Percentiles rank a stretch among this genome's conserved stretches.
Conservation (phyloP, 1,140 invertebrate genomes). For the Bombus affinis region DNA sequence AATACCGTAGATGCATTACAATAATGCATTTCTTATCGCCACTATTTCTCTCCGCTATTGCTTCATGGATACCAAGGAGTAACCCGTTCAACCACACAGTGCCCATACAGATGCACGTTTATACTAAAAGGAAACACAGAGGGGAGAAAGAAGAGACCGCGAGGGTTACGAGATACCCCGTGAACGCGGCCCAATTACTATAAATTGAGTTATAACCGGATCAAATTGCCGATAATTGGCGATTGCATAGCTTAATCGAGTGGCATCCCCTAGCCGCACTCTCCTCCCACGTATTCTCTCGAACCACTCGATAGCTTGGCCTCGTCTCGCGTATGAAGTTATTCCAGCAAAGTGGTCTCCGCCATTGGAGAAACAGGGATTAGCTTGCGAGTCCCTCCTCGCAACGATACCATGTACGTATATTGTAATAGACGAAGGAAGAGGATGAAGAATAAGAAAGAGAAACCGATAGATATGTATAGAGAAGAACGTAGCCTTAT, state of each 20-base stretch:
- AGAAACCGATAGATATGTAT: neutral
- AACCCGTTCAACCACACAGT: neutral
- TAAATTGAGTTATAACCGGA: constrained; percentile 79
- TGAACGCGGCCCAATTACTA: constrained; percentile 74
- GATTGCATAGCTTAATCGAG: constrained; percentile 75
- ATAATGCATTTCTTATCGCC: no score
- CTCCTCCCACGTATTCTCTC: constrained; percentile 34
- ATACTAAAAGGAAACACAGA: neutral
- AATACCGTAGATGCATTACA: no score
- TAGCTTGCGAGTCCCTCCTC: neutral
- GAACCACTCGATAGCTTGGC: neutral
- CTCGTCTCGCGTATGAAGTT: constrained; percentile 66
- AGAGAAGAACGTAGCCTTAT: constrained; percentile 48
- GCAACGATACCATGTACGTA: neutral
- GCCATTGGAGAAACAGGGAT: neutral
- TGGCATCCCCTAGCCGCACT: constrained; percentile 27
- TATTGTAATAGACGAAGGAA: neutral
- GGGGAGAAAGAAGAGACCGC: neutral
- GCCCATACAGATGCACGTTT: no score
- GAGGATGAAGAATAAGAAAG: neutral
- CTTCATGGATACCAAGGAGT: neutral
- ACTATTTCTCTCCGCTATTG: no score
- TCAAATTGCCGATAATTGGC: constrained; percentile 79
- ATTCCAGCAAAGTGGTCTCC: constrained; percentile 62
- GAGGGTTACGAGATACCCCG: constrained; percentile 25